phyloP scores from a whole-genome alignment of 2,888 invertebrate genomes.

The Octonoba sinensis region DNA sequence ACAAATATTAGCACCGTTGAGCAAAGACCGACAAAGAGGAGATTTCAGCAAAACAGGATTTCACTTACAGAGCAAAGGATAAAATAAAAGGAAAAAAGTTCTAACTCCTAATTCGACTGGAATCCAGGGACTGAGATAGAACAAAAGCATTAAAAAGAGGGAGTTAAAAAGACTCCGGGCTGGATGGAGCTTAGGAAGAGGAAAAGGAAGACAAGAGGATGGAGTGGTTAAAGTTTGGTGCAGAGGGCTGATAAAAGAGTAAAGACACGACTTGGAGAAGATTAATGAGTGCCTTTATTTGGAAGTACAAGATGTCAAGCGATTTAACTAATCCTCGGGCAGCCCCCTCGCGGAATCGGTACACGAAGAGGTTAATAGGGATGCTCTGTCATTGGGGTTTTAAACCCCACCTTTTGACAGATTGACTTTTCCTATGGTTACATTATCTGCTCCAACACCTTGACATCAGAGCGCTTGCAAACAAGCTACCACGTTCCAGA shows the following conservation, averaged over 20 bases:
- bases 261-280: constrained; percentile 47
- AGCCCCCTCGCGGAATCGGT: constrained; percentile 27
- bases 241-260: constrained; percentile 54
- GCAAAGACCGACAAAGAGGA: too few species aligned
- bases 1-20: too few species aligned
- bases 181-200: constrained; percentile 3
- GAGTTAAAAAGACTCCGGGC: not conserved
- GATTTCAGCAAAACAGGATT: too few species aligned
- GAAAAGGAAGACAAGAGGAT: constrained; percentile 21
- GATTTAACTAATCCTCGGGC: constrained; percentile 56
- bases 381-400: constrained; percentile 62
- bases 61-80: too few species aligned
- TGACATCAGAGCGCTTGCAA: constrained; percentile 42
- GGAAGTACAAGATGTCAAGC: constrained; percentile 63
- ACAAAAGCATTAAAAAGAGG: constrained; percentile 2
- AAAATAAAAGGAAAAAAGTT: too few species aligned
- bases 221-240: constrained; percentile 54
- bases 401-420: constrained; percentile 54
- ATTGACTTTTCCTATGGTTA: constrained; percentile 61
- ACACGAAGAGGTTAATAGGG: constrained; percentile 56
- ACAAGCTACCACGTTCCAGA: constrained; percentile 20
- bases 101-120: too few species aligned
- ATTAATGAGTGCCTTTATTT: constrained; percentile 63
- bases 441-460: constrained; percentile 63
- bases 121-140: too few species aligned